phyloP scores from a whole-genome alignment of 2,888 invertebrate species.

The Volucella bombylans region DNA sequence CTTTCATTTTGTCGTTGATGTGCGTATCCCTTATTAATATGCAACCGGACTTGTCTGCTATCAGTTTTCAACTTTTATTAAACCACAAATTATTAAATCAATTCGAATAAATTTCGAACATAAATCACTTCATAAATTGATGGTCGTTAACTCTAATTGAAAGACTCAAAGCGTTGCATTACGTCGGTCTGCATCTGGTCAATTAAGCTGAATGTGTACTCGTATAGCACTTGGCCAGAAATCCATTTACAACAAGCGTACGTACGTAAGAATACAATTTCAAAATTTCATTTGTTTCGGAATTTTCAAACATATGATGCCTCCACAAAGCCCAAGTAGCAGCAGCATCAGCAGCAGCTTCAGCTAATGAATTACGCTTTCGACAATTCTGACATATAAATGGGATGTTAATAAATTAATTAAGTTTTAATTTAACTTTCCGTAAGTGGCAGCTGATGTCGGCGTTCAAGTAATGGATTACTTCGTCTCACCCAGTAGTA shows the following conservation, averaged over 20 bases:
- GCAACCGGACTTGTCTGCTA: too few relatives aligned
- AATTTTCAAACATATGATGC: conserved; percentile 57
- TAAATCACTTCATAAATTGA: conserved; percentile 64
- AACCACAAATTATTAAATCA: conserved; percentile 1
- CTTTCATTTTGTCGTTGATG: too few relatives aligned
- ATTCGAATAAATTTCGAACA: conserved; percentile 30
- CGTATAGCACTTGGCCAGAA: conserved; percentile 37
- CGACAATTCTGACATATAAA: conserved; percentile 69
- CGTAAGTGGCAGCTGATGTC: conserved; percentile 71
- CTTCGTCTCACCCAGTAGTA: neutral
- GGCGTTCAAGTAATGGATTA: conserved; percentile 64
- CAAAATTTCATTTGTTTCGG: conserved; percentile 59
- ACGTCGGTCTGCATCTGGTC: conserved; percentile 27
- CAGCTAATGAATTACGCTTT: conserved; percentile 60
- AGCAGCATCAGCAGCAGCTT: too few relatives aligned
- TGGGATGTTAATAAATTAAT: conserved; percentile 73
- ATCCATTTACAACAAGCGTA: conserved; percentile 25
- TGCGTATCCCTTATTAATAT: too few relatives aligned
- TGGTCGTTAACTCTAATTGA: conserved; percentile 62
- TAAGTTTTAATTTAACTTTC: conserved; percentile 71
- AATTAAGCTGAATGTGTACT: conserved; percentile 62
- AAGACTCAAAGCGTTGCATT: conserved; percentile 54
- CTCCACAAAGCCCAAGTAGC: conserved; percentile 30
- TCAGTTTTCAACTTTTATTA: too few relatives aligned
- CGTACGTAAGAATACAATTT: conserved; percentile 20